Evolutionary conservation across 2,888 invertebrate genomes (phyloP).

Genomic region (Embidobia sp.): DNA sequence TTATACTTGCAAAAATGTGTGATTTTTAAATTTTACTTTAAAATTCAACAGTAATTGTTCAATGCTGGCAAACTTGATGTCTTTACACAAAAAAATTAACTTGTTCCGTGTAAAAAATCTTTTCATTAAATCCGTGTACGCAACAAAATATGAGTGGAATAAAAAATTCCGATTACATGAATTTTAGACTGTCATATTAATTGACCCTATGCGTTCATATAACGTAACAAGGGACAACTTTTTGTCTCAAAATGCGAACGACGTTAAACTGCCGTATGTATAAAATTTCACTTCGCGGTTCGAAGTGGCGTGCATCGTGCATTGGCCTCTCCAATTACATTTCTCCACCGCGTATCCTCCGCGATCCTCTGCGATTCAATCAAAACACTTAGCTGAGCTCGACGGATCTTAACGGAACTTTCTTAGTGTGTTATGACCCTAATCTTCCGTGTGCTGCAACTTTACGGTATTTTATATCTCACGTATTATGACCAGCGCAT

Average conservation of each 20-base stretch:
- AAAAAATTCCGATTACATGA: no score
- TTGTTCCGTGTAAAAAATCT: no score
- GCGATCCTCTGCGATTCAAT: slow-evolving; percentile 64
- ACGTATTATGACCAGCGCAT: slow-evolving; percentile 18
- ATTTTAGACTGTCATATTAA: no score
- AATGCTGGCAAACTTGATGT: no score
- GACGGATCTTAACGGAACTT: slow-evolving; percentile 64
- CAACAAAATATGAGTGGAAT: no score
- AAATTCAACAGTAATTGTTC: no score
- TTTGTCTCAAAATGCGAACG: slow-evolving; percentile 2
- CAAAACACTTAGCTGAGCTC: slow-evolving; percentile 62
- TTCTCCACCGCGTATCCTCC: slow-evolving; percentile 41
- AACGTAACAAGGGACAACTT: no score
- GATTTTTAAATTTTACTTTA: no score
- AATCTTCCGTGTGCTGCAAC: slow-evolving; percentile 54
- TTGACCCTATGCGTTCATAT: no score
- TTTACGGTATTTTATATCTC: slow-evolving; percentile 54
- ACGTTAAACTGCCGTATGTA: slow-evolving; percentile 12
- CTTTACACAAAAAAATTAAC: no score
- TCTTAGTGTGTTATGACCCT: slow-evolving; percentile 63
- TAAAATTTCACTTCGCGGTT: slow-evolving; percentile 49
- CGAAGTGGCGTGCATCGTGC: slow-evolving; percentile 41
- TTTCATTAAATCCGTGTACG: no score
- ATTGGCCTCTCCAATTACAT: slow-evolving; percentile 60
- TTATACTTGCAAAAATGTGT: no score